Conservation (phyloP, 2,797 vertebrate genomes). For the Benthosema pterotum region DNA sequence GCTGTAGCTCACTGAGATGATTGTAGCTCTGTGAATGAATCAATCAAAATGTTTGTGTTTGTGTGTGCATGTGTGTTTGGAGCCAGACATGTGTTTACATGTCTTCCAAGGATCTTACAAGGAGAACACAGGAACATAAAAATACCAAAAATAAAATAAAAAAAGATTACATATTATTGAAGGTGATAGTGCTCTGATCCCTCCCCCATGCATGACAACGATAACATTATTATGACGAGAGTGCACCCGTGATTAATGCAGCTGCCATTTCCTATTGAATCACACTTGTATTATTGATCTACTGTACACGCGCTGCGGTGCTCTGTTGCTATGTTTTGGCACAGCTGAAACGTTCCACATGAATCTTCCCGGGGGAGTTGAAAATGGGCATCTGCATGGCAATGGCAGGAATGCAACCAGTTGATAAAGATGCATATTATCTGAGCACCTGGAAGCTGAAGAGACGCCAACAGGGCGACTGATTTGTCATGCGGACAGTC, state of each 20-base stretch:
- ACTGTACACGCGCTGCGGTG: conserved; percentile 14
- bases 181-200: conserved; percentile 1
- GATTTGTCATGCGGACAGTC: conserved; percentile 23
- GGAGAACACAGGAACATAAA: conserved; percentile 4
- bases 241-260: conserved; percentile 37
- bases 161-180: conserved; percentile 5
- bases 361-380: conserved; percentile 51
- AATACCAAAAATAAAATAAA: not conserved
- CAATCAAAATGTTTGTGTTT: too few relatives aligned
- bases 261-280: conserved; percentile 18
- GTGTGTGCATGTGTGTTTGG: too few relatives aligned
- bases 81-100: too few relatives aligned
- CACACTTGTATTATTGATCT: conserved; percentile 41
- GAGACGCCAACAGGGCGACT: not conserved
- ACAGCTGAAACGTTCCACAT: conserved; percentile 40
- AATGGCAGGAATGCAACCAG: conserved; percentile 32
- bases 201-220: conserved; percentile 1
- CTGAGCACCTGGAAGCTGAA: conserved; percentile 13
- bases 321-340: conserved; percentile 25
- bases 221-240: conserved; percentile 19
- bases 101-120: too few relatives aligned
- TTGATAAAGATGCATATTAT: conserved; percentile 31
- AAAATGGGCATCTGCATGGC: conserved; percentile 26
- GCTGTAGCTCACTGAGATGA: too few relatives aligned
- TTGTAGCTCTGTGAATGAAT: too few relatives aligned